Base-by-base conservation (phyloP, 2,797 vertebrate genomes). In the Myotis pilosus region DNA sequence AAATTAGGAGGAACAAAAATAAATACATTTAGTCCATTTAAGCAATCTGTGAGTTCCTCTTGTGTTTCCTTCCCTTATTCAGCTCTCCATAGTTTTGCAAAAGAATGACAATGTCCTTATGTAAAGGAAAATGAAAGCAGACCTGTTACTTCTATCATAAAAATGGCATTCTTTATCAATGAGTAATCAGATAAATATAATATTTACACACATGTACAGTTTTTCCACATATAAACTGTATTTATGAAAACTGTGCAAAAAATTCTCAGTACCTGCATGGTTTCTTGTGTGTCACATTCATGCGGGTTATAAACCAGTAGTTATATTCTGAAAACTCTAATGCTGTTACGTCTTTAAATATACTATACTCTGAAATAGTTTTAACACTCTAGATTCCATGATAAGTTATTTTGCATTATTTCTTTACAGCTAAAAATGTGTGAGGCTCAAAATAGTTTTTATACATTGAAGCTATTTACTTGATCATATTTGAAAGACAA, bases 111-210 rank as follows among this genome's bases (percentile, higher is more conserved):
- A 38, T 91, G 87, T 94, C 36, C 62, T 94, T 89, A 51, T 91
- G 87, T 91, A 91, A 92, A 89, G 71, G 55, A 86, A 94, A 96
- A 81, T 44, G 71, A 89, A 94, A 94, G 71, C 41, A n/a, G 9
- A 57, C 86, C 19, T 71, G 12, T 80, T 85, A 82, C 11, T 72
- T 92, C 20, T 60, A 11, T 71, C 13, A 38, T 62, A 47, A 79
- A 38, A 88, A 55, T 86, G 17, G 7, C 36, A 57, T 83, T 90
- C 51, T 83, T 92, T 91, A 44, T 79, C 41, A 49, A n/a, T 60
- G 4, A 28, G n/a, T 87, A 83, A 49, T 17, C 33, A 66, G 41
- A 51, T 76, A 76, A 23, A 19, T 86, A 38, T 13, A 47, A 30
- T 81, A 91, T 80, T 88, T 79, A 44, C 23, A n/a, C 55, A n/a